These are phyloP conservation scores for Ips nitidus DNA, from an alignment of 1,140 invertebrate species.

Conservation along the genomic window DNA sequence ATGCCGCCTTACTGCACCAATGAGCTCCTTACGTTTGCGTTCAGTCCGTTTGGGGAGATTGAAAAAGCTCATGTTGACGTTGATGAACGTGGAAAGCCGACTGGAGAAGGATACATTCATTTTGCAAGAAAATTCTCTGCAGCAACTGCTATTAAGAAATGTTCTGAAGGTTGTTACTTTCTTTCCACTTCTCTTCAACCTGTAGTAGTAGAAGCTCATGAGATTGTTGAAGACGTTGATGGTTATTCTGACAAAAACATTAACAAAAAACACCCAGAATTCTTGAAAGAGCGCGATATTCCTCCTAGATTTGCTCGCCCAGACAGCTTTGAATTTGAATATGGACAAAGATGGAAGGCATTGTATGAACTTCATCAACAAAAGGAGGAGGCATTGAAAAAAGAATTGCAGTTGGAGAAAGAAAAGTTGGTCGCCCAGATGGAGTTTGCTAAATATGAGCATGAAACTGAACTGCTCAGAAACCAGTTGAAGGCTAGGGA, in stretches of 20 bases:
- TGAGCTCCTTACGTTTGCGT: conserved; percentile 90
- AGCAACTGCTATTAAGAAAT: conserved; percentile 81
- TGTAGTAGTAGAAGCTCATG: conserved; percentile 85
- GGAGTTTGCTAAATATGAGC: conserved; percentile 90
- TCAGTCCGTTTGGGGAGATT: conserved; percentile 91
- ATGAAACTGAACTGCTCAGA: conserved; percentile 84
- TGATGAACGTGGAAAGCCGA: conserved; percentile 92
- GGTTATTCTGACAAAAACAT: conserved; percentile 91
- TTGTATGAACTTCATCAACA: conserved; percentile 89
- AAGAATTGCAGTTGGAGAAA: conserved; percentile 87
- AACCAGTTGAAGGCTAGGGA: conserved; percentile 85
- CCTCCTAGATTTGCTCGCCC: conserved; percentile 88
- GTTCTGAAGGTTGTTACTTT: conserved; percentile 91
- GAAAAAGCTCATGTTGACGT: conserved; percentile 93
- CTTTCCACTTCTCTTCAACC: conserved; percentile 86
- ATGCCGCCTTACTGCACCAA: conserved; percentile 91
- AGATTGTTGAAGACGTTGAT: conserved; percentile 90
- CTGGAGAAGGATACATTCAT: conserved; percentile 95
- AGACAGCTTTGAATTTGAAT: conserved; percentile 92
- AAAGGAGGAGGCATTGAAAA: conserved; percentile 86
- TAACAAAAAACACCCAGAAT: conserved; percentile 81
- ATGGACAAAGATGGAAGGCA: conserved; percentile 96
- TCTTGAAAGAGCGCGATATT: conserved; percentile 73
- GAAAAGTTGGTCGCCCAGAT: conserved; percentile 93
- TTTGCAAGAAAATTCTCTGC: conserved; percentile 90